Conservation (phyloP, 2,797 vertebrate genomes). For the Tarsius wallacei region DNA sequence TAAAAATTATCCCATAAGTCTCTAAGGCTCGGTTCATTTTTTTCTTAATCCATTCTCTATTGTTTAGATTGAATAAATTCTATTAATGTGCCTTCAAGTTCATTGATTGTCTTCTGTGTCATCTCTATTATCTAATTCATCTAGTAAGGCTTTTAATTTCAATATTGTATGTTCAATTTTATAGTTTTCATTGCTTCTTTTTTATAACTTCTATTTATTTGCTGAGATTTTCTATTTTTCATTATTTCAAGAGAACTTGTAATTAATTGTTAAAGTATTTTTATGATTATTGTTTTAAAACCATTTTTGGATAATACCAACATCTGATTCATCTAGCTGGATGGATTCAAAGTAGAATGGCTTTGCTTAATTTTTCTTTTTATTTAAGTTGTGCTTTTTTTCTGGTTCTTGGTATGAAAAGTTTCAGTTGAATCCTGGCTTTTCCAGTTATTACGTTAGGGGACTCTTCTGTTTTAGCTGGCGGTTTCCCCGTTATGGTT, state of each 20-base stretch:
- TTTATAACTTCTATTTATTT: background rate
- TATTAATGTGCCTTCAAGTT: background rate
- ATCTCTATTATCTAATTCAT: too few species aligned
- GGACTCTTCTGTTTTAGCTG: background rate
- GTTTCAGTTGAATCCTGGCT: background rate
- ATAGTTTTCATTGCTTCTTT: background rate
- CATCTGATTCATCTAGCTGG: background rate
- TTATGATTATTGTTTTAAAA: background rate
- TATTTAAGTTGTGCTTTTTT: background rate
- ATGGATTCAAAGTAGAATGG: background rate
- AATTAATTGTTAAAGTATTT: background rate
- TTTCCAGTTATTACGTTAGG: background rate
- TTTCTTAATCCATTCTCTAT: background rate
- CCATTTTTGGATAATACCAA: background rate
- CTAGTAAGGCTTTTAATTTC: background rate
- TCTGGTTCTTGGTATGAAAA: background rate
- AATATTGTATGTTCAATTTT: background rate
- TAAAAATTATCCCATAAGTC: background rate
- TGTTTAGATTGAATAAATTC: background rate
- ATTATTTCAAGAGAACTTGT: background rate
- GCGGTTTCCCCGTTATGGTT: background rate
- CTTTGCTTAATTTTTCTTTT: background rate
- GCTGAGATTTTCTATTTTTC: background rate
- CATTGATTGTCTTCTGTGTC: background rate
- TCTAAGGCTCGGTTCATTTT: background rate